Conservation (phyloP, 2,113 vertebrate genomes). For the cattle (Bos taurus) region DNA sequence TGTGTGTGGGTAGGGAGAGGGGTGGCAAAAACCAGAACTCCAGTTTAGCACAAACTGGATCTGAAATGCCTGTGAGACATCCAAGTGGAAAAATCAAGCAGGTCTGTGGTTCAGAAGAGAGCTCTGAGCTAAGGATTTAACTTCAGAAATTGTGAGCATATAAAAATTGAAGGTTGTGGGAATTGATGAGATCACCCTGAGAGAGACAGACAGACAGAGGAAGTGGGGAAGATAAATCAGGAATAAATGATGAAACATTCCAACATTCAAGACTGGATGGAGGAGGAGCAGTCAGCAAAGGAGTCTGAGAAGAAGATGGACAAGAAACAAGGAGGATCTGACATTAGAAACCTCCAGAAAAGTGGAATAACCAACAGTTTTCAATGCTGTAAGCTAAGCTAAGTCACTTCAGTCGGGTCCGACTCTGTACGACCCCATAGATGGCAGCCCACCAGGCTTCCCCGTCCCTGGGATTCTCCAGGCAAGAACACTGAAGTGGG, state of each 20-base stretch:
- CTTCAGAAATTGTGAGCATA: not conserved
- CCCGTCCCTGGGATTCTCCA: too few relatives aligned
- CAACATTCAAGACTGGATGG: not conserved
- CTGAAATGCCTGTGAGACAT: conserved; percentile 23
- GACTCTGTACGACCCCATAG: too few relatives aligned
- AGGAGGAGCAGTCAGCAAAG: not conserved
- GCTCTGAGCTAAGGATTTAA: not conserved
- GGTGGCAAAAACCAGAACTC: not conserved
- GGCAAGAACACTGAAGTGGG: too few relatives aligned
- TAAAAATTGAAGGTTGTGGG: not conserved
- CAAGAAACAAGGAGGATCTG: not conserved
- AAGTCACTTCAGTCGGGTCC: too few relatives aligned
- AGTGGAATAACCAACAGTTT: not conserved
- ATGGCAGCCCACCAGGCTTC: too few relatives aligned
- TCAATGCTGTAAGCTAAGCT: not conserved
- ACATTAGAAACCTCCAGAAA: not conserved
- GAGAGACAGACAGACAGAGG: not conserved
- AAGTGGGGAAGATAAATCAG: not conserved
- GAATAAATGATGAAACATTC: not conserved
- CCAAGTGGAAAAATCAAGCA: not conserved
- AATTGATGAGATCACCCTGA: not conserved
- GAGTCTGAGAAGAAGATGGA: not conserved
- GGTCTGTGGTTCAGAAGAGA: not conserved
- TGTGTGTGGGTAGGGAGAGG: not conserved
- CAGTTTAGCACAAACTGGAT: not conserved